These are phyloP conservation scores for Hirtodrosophila confusa DNA, from an alignment of 2,888 invertebrate species.

Conservation along the genomic window DNA sequence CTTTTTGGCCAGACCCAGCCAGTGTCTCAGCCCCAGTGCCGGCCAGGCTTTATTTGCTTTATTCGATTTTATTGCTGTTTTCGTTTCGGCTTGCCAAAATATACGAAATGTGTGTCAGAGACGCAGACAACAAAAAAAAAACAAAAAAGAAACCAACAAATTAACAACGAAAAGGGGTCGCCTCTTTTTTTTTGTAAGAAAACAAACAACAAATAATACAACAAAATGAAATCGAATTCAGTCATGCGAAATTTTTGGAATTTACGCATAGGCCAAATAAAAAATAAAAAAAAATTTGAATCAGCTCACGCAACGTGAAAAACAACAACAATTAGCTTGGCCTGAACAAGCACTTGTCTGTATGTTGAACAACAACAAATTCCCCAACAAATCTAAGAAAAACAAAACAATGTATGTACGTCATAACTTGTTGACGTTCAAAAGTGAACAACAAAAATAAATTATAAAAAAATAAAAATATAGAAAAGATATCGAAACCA, in stretches of 20 bases:
- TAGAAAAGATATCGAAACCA: slow-evolving; percentile 16
- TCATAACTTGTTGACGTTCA: slow-evolving; percentile 44
- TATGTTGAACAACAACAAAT: not conserved
- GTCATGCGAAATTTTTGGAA: slow-evolving; percentile 50
- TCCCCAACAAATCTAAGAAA: not conserved
- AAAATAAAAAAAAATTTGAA: slow-evolving; percentile 36
- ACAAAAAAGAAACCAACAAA: slow-evolving; percentile 60
- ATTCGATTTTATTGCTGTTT: slow-evolving; percentile 67
- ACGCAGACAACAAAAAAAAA: slow-evolving; percentile 49
- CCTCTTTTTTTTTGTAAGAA: slow-evolving; percentile 33
- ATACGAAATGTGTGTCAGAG: slow-evolving; percentile 68
- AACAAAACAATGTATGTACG: slow-evolving; percentile 46
- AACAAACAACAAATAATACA: slow-evolving; percentile 36
- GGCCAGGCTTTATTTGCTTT: slow-evolving; percentile 65
- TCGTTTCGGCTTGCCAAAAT: slow-evolving; percentile 54
- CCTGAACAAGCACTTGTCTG: slow-evolving; percentile 33
- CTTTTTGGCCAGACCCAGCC: slow-evolving; percentile 8
- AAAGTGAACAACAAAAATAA: not conserved
- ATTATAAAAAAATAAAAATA: not conserved
- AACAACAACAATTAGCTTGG: slow-evolving; percentile 10
- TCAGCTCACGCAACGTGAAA: slow-evolving; percentile 38
- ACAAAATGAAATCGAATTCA: slow-evolving; percentile 42
- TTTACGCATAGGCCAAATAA: slow-evolving; percentile 41
- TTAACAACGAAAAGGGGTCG: slow-evolving; percentile 72
- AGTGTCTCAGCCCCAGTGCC: slow-evolving; percentile 6